phyloP scores from a whole-genome alignment of 2,888 invertebrate species.

The Girardia tigrina region DNA sequence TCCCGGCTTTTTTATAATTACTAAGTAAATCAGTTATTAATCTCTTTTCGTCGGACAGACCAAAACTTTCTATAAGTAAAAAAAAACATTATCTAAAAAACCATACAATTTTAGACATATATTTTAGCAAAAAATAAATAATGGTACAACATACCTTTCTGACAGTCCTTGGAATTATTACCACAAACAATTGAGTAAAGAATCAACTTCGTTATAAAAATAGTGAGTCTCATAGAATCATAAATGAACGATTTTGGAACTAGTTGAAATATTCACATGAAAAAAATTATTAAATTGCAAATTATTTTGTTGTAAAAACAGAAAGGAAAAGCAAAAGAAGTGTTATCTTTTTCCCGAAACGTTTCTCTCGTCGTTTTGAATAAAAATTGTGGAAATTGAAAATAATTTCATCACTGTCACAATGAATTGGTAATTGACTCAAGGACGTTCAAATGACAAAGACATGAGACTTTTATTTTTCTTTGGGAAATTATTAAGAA shows the following conservation, averaged over 20 bases:
- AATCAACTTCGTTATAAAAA: not conserved
- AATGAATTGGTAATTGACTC: not conserved
- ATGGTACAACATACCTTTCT: not conserved
- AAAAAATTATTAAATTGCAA: not conserved
- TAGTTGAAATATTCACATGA: not conserved
- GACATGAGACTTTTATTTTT: not conserved
- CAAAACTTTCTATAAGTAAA: slow-evolving; percentile 40
- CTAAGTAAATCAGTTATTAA: slow-evolving; percentile 45
- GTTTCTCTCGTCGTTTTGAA: too few relatives aligned
- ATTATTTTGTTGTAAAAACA: too few relatives aligned
- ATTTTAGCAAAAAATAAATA: not conserved
- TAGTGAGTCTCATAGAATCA: not conserved
- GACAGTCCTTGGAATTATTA: not conserved
- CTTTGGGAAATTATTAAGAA: not conserved
- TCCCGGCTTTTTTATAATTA: slow-evolving; percentile 44
- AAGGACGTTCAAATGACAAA: not conserved
- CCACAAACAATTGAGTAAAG: not conserved
- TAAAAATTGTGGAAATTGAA: too few relatives aligned
- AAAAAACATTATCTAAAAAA: not conserved
- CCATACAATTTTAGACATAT: not conserved
- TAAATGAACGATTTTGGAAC: not conserved
- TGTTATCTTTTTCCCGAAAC: too few relatives aligned
- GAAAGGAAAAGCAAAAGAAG: too few relatives aligned
- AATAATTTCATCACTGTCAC: not conserved
- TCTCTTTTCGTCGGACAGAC: slow-evolving; percentile 47